Evolutionary conservation across 2,888 invertebrate species (phyloP).

Genomic region (Chorisops tibialis): DNA sequence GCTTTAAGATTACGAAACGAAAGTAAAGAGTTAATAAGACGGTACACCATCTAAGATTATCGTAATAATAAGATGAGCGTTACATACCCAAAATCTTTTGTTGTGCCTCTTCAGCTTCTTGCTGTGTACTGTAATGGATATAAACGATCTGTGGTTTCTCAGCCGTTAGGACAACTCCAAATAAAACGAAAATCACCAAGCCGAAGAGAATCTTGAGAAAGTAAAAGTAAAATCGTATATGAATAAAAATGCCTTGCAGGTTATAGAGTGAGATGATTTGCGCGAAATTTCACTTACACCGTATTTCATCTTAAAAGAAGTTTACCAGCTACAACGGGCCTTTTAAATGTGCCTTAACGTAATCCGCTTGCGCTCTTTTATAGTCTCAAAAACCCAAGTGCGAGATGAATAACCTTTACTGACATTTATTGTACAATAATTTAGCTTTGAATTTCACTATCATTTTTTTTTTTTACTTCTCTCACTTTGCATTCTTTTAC

Average conservation of each 20-base stretch:
- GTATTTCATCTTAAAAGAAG: constrained; percentile 10
- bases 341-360: constrained; percentile 12
- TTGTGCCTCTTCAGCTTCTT: constrained; percentile 29
- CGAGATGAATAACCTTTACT: too few relatives aligned
- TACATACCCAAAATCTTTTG: constrained; percentile 29
- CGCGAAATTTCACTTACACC: constrained; percentile 6
- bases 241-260: constrained; percentile 1
- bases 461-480: too few relatives aligned
- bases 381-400: background rate
- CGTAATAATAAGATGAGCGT: background rate
- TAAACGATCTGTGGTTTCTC: constrained; percentile 28
- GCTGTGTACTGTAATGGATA: constrained; percentile 31
- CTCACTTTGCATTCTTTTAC: too few relatives aligned
- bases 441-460: too few relatives aligned
- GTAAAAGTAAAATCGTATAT: constrained; percentile 16
- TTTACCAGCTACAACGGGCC: background rate
- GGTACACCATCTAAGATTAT: background rate
- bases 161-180: constrained; percentile 13
- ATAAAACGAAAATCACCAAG: constrained; percentile 15
- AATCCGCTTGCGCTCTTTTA: constrained; percentile 21
- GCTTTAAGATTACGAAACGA: background rate
- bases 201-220: constrained; percentile 4
- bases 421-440: too few relatives aligned
- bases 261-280: background rate
- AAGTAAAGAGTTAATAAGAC: background rate